phyloP scores from a whole-genome alignment of 2,888 invertebrate genomes.

The Eulithis prunata region DNA sequence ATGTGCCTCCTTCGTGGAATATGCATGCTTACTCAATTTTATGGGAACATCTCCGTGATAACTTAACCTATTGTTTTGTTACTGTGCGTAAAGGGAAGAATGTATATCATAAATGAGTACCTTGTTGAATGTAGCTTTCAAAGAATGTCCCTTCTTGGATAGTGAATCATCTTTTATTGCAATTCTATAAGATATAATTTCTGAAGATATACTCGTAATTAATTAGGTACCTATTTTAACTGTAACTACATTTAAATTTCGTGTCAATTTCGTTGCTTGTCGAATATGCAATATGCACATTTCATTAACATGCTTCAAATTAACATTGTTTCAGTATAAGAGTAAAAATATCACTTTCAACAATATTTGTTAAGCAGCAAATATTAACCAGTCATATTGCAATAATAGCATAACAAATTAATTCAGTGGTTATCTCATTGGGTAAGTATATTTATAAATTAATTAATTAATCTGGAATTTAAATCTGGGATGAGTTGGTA shows the following conservation, averaged over 20 bases:
- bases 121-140: too few relatives aligned
- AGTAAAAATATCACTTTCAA: neutral
- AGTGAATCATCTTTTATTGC: neutral
- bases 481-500: neutral
- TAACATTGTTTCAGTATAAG: neutral
- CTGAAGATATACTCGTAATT: neutral
- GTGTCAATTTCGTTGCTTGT: conserved; percentile 25
- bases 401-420: neutral
- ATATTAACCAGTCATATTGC: neutral
- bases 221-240: neutral
- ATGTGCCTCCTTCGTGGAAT: neutral
- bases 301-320: neutral
- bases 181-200: neutral
- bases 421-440: too few relatives aligned
- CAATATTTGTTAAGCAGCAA: neutral
- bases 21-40: neutral
- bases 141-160: neutral
- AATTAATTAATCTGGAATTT: too few relatives aligned
- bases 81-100: neutral
- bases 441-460: too few relatives aligned
- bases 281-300: conserved; percentile 5
- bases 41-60: neutral
- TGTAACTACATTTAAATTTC: neutral
- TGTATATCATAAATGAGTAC: neutral
- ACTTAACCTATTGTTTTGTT: neutral